A percentile compares a stretch with the other conserved stretches of the same genome.
Conservation (phyloP, 2,797 vertebrate genomes). For the Martes flavigula region DNA sequence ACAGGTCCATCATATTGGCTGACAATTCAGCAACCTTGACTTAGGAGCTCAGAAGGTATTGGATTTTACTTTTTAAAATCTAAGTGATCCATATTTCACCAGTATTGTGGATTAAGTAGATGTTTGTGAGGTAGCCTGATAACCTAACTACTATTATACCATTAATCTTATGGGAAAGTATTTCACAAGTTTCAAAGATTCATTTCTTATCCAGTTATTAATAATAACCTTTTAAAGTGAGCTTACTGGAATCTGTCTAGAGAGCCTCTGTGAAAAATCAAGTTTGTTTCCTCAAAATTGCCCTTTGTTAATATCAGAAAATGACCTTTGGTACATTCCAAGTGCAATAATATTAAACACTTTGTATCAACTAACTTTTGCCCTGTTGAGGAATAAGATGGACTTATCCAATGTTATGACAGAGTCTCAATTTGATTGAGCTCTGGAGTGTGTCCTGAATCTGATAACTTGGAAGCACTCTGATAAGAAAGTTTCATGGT, state of each 20-base stretch:
- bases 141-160: neutral
- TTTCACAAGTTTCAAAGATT: constrained; percentile 6
- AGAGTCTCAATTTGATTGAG: neutral
- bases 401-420: neutral
- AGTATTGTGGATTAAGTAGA: neutral
- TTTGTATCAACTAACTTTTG: neutral
- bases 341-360: neutral
- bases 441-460: neutral
- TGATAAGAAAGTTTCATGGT: neutral
- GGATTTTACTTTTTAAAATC: constrained; percentile 30
- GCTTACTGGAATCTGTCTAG: neutral
- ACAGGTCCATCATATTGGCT: neutral
- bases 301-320: neutral
- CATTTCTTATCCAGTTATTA: neutral
- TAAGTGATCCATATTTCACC: neutral
- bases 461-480: neutral
- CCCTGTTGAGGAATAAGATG: neutral
- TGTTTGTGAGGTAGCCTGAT: neutral
- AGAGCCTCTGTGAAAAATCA: neutral
- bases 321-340: neutral
- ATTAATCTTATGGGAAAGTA: neutral
- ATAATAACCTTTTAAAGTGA: constrained; percentile 3
- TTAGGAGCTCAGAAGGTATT: neutral
- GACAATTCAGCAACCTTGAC: neutral
- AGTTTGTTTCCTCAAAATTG: constrained; percentile 3